These are phyloP conservation scores for Melinaea marsaeus DNA, from an alignment of 2,888 invertebrate species.

Conservation along the genomic window DNA sequence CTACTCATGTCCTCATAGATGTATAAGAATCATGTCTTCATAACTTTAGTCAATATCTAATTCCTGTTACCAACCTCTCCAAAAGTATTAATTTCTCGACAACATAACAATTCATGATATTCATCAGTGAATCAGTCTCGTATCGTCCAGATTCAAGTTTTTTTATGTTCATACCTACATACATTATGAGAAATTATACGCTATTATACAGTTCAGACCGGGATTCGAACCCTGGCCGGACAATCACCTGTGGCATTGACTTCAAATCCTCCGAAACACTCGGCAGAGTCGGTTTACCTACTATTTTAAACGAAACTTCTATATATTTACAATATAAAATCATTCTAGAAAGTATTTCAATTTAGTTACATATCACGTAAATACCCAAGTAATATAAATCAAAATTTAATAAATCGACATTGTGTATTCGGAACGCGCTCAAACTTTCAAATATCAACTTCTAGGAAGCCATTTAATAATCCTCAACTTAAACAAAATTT, in stretches of 20 bases:
- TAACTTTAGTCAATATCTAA: no score
- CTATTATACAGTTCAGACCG: conserved; percentile 36
- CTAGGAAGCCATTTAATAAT: not conserved
- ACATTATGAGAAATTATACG: conserved; percentile 9
- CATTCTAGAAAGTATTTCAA: no score
- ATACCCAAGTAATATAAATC: not conserved
- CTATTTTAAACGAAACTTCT: not conserved
- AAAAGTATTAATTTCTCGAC: no score
- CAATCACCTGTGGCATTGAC: conserved; percentile 34
- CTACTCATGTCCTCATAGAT: no score
- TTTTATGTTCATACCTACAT: conserved; percentile 10
- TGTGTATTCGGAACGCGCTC: not conserved
- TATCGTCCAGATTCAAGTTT: not conserved
- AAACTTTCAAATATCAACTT: not conserved
- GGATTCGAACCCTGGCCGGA: conserved; percentile 34
- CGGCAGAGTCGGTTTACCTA: not conserved
- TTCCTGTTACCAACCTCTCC: no score
- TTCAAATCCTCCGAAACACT: conserved; percentile 12
- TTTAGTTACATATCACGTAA: not conserved
- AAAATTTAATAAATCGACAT: not conserved
- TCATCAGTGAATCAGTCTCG: conserved; percentile 3
- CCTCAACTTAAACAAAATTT: not conserved
- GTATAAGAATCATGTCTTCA: no score
- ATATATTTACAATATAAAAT: not conserved
- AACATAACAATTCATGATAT: not conserved